Evolutionary conservation across 2,797 vertebrate species (phyloP), one percentile per base, ranked within the genome.

Genomic region (Malacoctenus gilli): DNA sequence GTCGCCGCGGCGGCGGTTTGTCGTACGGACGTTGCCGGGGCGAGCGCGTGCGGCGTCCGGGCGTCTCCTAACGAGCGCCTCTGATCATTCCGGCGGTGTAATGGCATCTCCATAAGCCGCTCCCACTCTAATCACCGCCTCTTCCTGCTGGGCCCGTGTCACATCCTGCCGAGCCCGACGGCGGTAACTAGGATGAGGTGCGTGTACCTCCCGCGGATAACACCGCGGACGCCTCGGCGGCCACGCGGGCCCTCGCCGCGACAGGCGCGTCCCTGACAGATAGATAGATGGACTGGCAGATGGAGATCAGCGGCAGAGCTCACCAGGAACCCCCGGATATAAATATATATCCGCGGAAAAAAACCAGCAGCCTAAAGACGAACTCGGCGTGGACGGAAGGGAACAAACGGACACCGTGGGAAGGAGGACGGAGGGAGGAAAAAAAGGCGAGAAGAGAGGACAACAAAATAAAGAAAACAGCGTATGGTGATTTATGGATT

Each of bases 81-180:
- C 66, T 75, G 63, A 86, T 88, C 64, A 75, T 63, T 61, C 43
- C 35, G 5, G 15, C 57, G 52, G 62, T 66, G 63, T 82, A 76
- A 80, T 65, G 56, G 77, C 77, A 80, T 84, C 64, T 80, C 54
- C 64, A 81, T 76, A 82, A 57, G 64, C 47, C 25, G 23, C 49
- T 67, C 52, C 28, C 19, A n/a, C 72, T 75, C 52, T 88, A 85
- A 89, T 90, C 80, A 86, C 83, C 31, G 43, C 19, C 51, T 56
- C 59, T 62, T 83, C 87, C 85, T 72, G 85, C 85, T 83, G 87
- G 73, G 85, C 41, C 60, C 4, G 54, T 81, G 85, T 83, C 85
- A 82, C 28, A 73, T 81, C 87, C 85, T 78, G 80, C 84, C 25
- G 84, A 75, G 86, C 57, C 53, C n/a, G 15, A 53, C 13, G 62